A percentile compares a stretch with the other conserved stretches of the same genome.
phyloP scores from a whole-genome alignment of 2,797 vertebrate species.

The Pelodytes ibericus region DNA sequence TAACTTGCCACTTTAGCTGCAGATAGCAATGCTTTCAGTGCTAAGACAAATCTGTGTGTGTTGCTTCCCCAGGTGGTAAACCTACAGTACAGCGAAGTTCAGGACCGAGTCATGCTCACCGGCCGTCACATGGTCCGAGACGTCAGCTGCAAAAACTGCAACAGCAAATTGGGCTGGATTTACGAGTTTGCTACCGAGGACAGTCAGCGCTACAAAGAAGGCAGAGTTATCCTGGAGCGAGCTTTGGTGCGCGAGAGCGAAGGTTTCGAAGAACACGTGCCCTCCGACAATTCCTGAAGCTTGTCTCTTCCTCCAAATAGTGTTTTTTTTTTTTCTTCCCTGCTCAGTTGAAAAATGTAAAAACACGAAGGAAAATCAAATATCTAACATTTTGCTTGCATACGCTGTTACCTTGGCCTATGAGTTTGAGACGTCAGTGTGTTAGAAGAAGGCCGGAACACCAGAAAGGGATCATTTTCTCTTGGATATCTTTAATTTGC shows the following conservation, averaged over 20 bases:
- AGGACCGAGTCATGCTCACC: conserved; percentile 97
- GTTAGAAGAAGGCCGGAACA: conserved; percentile 69
- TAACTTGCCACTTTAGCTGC: no score
- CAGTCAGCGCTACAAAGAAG: conserved; percentile 97
- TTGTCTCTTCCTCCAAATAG: conserved; percentile 39
- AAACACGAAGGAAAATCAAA: conserved; percentile 57
- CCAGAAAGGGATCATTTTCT: conserved; percentile 7
- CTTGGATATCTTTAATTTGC: conserved; percentile 1
- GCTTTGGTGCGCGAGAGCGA: conserved; percentile 95
- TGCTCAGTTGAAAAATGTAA: conserved; percentile 64
- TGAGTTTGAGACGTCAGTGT: conserved; percentile 70
- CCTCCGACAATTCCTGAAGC: conserved; percentile 93
- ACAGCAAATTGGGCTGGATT: conserved; percentile 98
- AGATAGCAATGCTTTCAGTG: no score
- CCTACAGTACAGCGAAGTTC: conserved; percentile 96
- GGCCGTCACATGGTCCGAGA: conserved; percentile 98
- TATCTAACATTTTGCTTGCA: conserved; percentile 72
- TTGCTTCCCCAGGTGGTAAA: conserved; percentile 86
- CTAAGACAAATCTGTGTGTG: not conserved
- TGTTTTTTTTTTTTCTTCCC: no score
- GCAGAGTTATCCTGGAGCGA: conserved; percentile 95
- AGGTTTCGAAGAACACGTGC: conserved; percentile 96
- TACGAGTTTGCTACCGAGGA: conserved; percentile 98
- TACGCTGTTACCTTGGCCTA: conserved; percentile 81
- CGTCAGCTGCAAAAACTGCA: conserved; percentile 99